phyloP scores from a whole-genome alignment of 2,113 vertebrate genomes.

The Periophthalmus modestus region DNA sequence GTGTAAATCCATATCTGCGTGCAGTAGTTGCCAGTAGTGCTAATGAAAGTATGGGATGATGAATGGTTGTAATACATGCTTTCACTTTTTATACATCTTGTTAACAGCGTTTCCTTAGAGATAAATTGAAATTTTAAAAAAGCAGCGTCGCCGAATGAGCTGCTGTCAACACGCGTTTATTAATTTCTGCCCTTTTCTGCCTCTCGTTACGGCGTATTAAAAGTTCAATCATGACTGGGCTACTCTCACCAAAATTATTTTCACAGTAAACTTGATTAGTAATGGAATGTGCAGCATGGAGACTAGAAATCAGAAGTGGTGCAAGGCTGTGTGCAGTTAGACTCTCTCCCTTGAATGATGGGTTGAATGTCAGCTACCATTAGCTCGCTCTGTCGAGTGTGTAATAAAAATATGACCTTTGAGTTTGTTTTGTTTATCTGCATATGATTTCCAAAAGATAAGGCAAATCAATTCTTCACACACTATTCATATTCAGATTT shows the following conservation, averaged over 20 bases:
- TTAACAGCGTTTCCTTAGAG: slow-evolving; percentile 66
- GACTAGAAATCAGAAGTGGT: background rate
- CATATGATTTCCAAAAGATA: slow-evolving; percentile 9
- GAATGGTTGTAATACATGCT: slow-evolving; percentile 73
- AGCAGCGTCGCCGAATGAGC: slow-evolving; percentile 39
- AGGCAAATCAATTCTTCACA: background rate
- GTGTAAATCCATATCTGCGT: slow-evolving; percentile 63
- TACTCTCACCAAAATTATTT: background rate
- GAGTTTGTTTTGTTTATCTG: slow-evolving; percentile 10
- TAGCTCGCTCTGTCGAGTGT: slow-evolving; percentile 7
- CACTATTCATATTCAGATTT: slow-evolving; percentile 5
- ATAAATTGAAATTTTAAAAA: slow-evolving; percentile 67
- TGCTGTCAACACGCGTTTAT: slow-evolving; percentile 53
- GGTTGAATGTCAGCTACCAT: background rate
- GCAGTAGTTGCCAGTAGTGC: slow-evolving; percentile 52
- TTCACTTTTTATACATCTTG: slow-evolving; percentile 76
- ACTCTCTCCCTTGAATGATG: background rate
- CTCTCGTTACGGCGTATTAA: slow-evolving; percentile 44
- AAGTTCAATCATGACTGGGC: slow-evolving; percentile 32
- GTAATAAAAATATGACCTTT: background rate
- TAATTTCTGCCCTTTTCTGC: slow-evolving; percentile 45
- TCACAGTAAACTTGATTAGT: background rate
- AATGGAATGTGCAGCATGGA: slow-evolving; percentile 3
- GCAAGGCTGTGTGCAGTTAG: background rate
- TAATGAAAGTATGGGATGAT: slow-evolving; percentile 74